phyloP scores from a whole-genome alignment of 2,113 vertebrate species.

The Silurus meridionalis region DNA sequence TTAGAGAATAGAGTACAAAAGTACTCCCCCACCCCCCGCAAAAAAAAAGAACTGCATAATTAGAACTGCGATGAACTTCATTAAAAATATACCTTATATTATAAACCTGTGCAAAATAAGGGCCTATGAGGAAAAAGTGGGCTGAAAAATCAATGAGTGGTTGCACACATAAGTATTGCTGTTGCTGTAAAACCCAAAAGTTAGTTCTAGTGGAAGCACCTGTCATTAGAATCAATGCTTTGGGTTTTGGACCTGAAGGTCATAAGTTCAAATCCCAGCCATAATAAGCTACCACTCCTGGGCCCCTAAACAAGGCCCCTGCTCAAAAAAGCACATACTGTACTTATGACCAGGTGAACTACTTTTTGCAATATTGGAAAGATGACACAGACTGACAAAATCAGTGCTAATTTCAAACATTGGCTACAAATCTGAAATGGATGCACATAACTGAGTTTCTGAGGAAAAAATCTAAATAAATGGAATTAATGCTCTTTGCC shows the following conservation, averaged over 20 bases:
- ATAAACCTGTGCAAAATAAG: neutral
- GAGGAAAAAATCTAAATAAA: neutral
- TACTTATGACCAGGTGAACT: too few relatives aligned
- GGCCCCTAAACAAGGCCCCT: too few relatives aligned
- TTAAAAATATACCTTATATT: neutral
- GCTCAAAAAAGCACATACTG: too few relatives aligned
- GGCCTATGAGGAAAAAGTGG: neutral
- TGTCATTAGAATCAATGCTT: neutral
- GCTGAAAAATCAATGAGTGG: neutral
- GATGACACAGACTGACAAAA: neutral
- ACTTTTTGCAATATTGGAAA: neutral
- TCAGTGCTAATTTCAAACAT: neutral
- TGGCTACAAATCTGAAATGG: neutral
- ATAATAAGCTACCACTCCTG: too few relatives aligned
- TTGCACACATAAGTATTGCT: neutral
- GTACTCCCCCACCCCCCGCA: neutral
- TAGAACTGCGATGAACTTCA: neutral
- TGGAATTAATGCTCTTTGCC: constrained; percentile 1
- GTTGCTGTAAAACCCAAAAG: neutral
- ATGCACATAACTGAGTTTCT: neutral
- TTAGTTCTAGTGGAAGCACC: neutral
- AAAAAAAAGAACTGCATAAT: neutral
- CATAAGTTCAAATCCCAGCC: too few relatives aligned
- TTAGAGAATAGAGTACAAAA: neutral
- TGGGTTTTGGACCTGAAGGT: neutral